Evolutionary conservation across 2,797 vertebrate genomes (phyloP), one percentile per base, ranked within the genome.

Genomic region (Molothrus aeneus): DNA sequence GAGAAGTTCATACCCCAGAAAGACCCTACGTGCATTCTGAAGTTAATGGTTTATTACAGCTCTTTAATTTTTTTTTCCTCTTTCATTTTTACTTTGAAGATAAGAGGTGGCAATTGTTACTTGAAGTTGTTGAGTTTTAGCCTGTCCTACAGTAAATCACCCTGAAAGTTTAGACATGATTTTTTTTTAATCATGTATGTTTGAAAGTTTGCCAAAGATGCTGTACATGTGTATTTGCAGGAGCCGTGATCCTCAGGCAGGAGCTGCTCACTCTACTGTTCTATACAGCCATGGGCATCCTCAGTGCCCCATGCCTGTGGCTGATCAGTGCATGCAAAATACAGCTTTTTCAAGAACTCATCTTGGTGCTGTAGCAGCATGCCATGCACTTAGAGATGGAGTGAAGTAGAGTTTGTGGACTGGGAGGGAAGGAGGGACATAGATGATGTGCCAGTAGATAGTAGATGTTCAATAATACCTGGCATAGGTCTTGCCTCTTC

Each of bases 21-120:
- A 79, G 95, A 96, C 84, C 95, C 86, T 91, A 73, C 7, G 2
- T 86, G 69, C 24, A 11, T 92, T 95, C 95, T 95, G 87, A 93
- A 94, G 45, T 89, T 85, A 94, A 89, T 25, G 63, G 90, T 93
- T 96, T 95, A 89, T 92, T 96, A 59, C 79, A 92, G 63, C 77
- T 80, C 88, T 83, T 86, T 73, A 90, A 68, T 87, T 60, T 92
- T 95, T 78, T 80, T 95, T 75, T 86, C 63, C 68, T 80, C 90
- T 95, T 91, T 96, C 95, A 96, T 94, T 96, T 96, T 93, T 93
- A 66, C 88, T 96, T 96, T 92, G 87, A 97, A 96, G 94, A 95
- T 69, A 77, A 93, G 95, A 89, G 92, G 96, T 97, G 95, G 79
- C 86, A 95, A 96, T 92, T 92, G 77, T 88, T 97, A 74, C 86